Evolutionary conservation across 1,140 invertebrate genomes (phyloP), one percentile per base, ranked within the genome.

Genomic region (Yoshiicerus persimilis): DNA sequence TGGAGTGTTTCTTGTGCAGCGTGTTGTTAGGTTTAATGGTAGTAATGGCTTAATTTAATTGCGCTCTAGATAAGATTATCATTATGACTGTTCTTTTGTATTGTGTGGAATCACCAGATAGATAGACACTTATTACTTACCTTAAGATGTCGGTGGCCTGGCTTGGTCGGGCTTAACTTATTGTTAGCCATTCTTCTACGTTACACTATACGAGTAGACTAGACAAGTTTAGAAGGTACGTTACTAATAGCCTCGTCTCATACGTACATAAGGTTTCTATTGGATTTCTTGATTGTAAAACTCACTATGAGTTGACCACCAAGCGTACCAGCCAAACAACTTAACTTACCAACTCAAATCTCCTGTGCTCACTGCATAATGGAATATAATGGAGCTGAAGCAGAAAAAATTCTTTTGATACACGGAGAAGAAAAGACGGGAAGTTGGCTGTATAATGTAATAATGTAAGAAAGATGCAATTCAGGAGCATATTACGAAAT

Each of bases 21-120:
- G 75, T 80, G 75, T 80, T 80, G 75, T 80, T 80, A 11, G 75
- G 75, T 80, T 80, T 80, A 80, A 80, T 80, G 75, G 75, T 80
- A 80, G 38, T 80, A 80, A 80, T 80, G 75, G 75, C 75, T 80
- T 80, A 80, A 80, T 80, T 80, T 80, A 80, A 80, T 80, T 80
- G 75, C 75, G 75, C 75, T 80, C 75, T 80, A 80, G 75, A 80
- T 80, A 80, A 80, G 75, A 80, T 80, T 80, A 80, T 80, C 75
- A 80, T 80, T 80, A 80, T 80, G 75, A 80, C 75, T 38, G 75
- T 80, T 32, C 32, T 77, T 3, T n/a, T 77, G 16, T 36, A 13
- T 25, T 70, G 66, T 80, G 34, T 38, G 34, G 8, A 80, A 32
- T n/a, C 8, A 80, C 32, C 32, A 30, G 66, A 8, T 80, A n/a